These are phyloP conservation scores for Mercenaria mercenaria DNA, from an alignment of 1,140 invertebrate species.

Conservation along the genomic window DNA sequence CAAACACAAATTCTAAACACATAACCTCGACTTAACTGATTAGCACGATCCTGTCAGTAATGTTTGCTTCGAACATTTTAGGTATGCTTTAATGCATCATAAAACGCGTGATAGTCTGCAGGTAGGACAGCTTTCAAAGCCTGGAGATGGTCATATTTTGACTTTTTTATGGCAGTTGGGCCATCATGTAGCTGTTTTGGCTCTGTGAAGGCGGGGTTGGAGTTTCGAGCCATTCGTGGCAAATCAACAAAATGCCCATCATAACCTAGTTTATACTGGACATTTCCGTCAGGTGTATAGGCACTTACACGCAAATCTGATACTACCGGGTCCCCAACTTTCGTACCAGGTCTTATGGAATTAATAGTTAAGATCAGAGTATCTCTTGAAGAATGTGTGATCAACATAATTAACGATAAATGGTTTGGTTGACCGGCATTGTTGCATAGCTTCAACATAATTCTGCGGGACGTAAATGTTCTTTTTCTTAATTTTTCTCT, in stretches of 20 bases:
- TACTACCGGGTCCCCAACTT: constrained; percentile 43
- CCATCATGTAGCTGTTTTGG: too few species aligned
- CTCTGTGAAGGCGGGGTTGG: too few species aligned
- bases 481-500: constrained; percentile 18
- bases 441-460: background rate
- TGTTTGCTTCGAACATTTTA: too few species aligned
- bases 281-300: constrained; percentile 1
- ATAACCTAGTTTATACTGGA: constrained; percentile 15
- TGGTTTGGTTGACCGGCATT: background rate
- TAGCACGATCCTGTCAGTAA: too few species aligned
- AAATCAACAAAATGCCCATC: background rate
- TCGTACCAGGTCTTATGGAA: constrained; percentile 22
- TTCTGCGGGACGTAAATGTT: constrained; percentile 28
- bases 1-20: too few species aligned
- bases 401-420: constrained; percentile 12
- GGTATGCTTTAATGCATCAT: too few species aligned
- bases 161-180: too few species aligned
- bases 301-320: constrained; percentile 17
- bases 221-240: constrained; percentile 21
- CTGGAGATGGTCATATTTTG: too few species aligned
- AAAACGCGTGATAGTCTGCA: too few species aligned
- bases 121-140: too few species aligned
- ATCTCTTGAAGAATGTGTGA: constrained; percentile 36
- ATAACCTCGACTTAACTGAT: too few species aligned
- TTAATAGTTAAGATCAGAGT: constrained; percentile 10